Evolutionary conservation across 2,113 vertebrate genomes (phyloP), one percentile per base, ranked within the genome.

Genomic region (Sylvietta virens): DNA sequence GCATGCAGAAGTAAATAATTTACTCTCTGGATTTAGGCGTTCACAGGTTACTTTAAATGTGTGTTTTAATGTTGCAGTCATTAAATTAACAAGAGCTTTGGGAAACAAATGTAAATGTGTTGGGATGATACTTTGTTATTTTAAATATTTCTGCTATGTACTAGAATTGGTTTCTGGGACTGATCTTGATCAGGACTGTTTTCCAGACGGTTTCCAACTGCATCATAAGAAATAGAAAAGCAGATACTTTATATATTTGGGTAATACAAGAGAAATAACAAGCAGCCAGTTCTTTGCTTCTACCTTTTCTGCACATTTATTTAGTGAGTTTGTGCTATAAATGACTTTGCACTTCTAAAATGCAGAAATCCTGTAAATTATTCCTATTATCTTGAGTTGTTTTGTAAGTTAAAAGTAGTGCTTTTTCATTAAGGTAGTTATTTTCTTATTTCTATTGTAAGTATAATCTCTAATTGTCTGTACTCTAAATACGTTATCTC

Each of bases 231-330:
- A 28, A n/a, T 7, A 44, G 10, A 65, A 84, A 77, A 65, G 7
- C 9, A 50, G 28, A 10, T 24, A 30, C 9, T 31, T 81, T 14
- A 6, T 50, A 0, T 53, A 13, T 81, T 48, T 74, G 26, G 5
- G 7, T 70, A 54, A 6, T 44, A 13, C 42, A 47, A n/a, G 16
- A 54, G 50, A 45, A 54, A 48, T 9, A 58, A 7, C 8, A 70
- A 69, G 12, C 22, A 57, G 10, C 1, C 1, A 0, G 3, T 54
- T 83, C 3, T 20, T 64, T 72, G 8, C 2, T 80, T 62, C 48
- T 78, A 17, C 21, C 11, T 65, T 66, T 88, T 66, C 21, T 57
- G 6, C 6, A 21, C 0, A 0, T 51, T 88, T 33, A 14, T 6
- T 47, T 47, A 39, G 15, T 39, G 24, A 51, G 5, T 70, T 57